These are phyloP conservation scores for Folsomia manolachei DNA, from an alignment of 2,888 invertebrate genomes.

Conservation along the genomic window DNA sequence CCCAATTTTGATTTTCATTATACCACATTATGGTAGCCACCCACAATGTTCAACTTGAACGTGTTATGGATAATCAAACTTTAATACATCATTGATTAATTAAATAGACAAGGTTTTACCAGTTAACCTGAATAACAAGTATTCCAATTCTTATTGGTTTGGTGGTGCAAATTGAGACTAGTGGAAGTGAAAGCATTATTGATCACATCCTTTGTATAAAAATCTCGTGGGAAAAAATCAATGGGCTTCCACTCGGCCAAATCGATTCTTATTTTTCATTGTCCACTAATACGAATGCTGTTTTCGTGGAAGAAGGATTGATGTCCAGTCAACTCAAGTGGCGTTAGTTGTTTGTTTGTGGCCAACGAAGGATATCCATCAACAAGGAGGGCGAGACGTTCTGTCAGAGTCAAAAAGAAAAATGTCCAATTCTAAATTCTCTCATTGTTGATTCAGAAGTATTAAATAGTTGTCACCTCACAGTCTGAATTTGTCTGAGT, in stretches of 20 bases:
- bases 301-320: neutral
- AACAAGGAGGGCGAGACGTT: neutral
- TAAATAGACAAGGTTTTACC: too few relatives aligned
- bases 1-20: too few relatives aligned
- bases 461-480: conserved; percentile 5
- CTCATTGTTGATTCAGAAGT: neutral
- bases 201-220: neutral
- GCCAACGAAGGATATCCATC: neutral
- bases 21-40: too few relatives aligned
- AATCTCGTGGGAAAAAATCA: neutral
- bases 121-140: too few relatives aligned
- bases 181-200: neutral
- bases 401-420: neutral
- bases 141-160: too few relatives aligned
- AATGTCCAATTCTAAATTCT: neutral
- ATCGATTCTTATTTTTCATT: neutral
- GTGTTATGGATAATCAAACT: too few relatives aligned
- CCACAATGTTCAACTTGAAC: too few relatives aligned
- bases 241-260: neutral
- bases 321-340: neutral
- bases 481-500: neutral
- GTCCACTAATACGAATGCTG: neutral
- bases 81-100: too few relatives aligned
- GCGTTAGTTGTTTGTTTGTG: neutral
- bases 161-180: neutral